Conservation (phyloP, 2,113 vertebrate genomes). For the Microtus richardsoni region DNA sequence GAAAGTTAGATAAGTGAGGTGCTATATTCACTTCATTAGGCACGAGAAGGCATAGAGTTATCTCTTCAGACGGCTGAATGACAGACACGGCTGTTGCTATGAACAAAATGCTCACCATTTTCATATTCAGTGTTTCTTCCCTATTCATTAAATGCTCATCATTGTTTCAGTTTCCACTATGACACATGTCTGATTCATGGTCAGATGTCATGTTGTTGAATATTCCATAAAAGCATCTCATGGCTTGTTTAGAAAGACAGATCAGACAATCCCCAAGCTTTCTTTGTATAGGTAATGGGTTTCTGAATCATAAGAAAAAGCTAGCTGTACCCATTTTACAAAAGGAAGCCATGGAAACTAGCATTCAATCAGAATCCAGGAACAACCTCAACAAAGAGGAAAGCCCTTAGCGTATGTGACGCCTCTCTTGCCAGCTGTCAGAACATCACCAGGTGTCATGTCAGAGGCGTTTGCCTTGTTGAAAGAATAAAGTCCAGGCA, state of each 20-base stretch:
- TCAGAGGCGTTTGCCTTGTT: not conserved
- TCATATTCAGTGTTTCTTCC: not conserved
- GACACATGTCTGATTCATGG: not conserved
- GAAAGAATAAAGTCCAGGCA: not conserved
- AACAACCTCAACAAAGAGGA: not conserved
- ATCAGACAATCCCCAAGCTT: not conserved
- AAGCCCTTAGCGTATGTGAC: not conserved
- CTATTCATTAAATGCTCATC: not conserved
- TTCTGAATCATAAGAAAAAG: slow-evolving; percentile 20
- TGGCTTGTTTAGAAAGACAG: not conserved
- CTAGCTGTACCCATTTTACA: slow-evolving; percentile 18
- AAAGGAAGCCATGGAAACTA: slow-evolving; percentile 20
- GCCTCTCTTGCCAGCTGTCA: slow-evolving; percentile 17
- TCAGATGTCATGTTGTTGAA: not conserved
- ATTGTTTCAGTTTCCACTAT: not conserved
- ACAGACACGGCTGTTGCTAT: not conserved
- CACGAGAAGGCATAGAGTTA: not conserved
- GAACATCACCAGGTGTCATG: not conserved
- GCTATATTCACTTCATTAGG: not conserved
- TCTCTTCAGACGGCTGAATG: not conserved
- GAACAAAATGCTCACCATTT: not conserved
- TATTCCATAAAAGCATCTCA: not conserved
- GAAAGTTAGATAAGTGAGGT: not conserved
- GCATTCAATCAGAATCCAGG: slow-evolving; percentile 25
- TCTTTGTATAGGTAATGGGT: not conserved